Evolutionary conservation across 2,888 invertebrate species (phyloP).

Genomic region (Drosophila villosipedis): DNA sequence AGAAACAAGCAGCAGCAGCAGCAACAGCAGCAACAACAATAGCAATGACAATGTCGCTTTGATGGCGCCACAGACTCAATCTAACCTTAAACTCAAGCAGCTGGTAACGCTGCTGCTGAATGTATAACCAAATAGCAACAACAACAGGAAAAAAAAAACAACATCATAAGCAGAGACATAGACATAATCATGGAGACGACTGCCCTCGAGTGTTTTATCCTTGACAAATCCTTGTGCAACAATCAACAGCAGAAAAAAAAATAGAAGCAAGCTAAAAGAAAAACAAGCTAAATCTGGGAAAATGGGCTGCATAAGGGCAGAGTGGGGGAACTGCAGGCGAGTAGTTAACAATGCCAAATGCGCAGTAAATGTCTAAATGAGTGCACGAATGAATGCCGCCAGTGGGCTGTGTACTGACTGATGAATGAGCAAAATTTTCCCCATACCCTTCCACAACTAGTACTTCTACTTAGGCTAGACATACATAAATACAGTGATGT

Average conservation of each 20-base stretch:
- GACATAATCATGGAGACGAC: slow-evolving; percentile 60
- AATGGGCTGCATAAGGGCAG: background rate
- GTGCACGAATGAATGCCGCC: slow-evolving; percentile 46
- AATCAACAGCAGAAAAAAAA: slow-evolving; percentile 60
- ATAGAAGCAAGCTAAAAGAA: slow-evolving; percentile 3
- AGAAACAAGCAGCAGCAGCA: slow-evolving; percentile 1
- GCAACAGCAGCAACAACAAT: background rate
- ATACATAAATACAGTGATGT: slow-evolving; percentile 7
- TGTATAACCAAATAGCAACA: slow-evolving; percentile 23
- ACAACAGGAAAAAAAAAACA: background rate
- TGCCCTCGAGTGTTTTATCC: slow-evolving; percentile 76
- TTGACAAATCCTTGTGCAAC: slow-evolving; percentile 76
- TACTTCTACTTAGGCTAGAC: background rate
- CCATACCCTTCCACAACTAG: slow-evolving; percentile 14
- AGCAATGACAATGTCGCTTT: slow-evolving; percentile 31
- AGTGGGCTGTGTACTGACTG: slow-evolving; percentile 15
- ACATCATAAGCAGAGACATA: slow-evolving; percentile 51
- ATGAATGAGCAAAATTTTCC: slow-evolving; percentile 36
- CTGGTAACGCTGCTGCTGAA: slow-evolving; percentile 14
- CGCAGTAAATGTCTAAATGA: slow-evolving; percentile 73
- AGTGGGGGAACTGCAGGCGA: slow-evolving; percentile 23
- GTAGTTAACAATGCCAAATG: slow-evolving; percentile 69
- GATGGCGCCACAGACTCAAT: slow-evolving; percentile 27
- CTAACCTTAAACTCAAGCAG: slow-evolving; percentile 43
- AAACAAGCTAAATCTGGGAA: slow-evolving; percentile 10